A percentile compares a stretch with the other conserved stretches of the same genome.
Conservation (phyloP, 2,888 invertebrate genomes). For the Alentia gelatinosa region DNA sequence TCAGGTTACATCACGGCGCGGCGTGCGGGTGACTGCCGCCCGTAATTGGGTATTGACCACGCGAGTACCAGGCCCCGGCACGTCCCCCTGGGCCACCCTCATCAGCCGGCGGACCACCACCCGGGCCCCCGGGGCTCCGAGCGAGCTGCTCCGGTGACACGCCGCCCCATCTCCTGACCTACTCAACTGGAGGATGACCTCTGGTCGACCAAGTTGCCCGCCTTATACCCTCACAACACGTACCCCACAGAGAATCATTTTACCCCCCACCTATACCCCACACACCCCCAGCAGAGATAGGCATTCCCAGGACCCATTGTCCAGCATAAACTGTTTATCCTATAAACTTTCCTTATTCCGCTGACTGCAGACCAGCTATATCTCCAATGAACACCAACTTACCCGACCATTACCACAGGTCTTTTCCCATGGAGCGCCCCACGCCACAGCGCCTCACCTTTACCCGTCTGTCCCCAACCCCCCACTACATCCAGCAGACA, state of each 20-base stretch:
- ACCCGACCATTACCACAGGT: not conserved
- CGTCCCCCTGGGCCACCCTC: constrained; percentile 22
- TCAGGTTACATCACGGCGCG: constrained; percentile 35
- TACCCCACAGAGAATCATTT: no score
- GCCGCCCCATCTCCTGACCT: not conserved
- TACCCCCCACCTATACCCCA: no score
- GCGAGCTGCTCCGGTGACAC: not conserved
- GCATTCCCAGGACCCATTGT: no score
- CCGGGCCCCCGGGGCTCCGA: not conserved
- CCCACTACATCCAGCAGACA: not conserved
- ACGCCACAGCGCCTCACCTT: not conserved
- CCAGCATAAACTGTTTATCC: no score
- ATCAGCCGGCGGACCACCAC: not conserved
- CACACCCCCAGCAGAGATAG: no score
- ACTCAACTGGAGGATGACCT: not conserved
- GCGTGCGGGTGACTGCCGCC: not conserved
- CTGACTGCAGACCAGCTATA: no score
- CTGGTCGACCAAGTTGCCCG: not conserved
- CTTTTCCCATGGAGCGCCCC: no score
- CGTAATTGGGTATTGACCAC: constrained; percentile 49
- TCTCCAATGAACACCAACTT: not conserved
- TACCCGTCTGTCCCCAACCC: not conserved
- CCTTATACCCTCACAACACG: no score
- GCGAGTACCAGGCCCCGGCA: not conserved
- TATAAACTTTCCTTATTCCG: no score